Conservation (phyloP, 2,797 vertebrate species). For the Eidolon dupreanum region DNA sequence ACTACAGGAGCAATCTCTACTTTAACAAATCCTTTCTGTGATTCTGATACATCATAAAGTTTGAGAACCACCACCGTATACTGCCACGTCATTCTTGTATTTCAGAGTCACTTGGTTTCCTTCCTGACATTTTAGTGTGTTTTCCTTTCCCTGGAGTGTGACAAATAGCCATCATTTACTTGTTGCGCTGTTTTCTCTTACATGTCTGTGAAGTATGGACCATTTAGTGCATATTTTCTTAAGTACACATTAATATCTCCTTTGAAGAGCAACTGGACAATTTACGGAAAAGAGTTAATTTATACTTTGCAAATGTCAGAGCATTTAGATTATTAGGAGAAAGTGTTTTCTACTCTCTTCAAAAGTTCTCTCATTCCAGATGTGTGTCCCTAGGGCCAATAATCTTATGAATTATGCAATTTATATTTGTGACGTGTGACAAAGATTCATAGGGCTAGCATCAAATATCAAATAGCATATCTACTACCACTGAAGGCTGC, state of each 20-base stretch:
- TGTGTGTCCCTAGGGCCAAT: not conserved
- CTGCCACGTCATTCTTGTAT: not conserved
- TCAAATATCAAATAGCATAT: not conserved
- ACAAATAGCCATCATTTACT: not conserved
- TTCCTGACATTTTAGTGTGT: conserved; percentile 10
- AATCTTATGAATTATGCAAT: conserved; percentile 32
- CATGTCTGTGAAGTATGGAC: not conserved
- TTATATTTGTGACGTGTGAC: not conserved
- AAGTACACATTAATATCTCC: not conserved
- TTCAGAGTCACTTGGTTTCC: not conserved
- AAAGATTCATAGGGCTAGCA: conserved; percentile 8
- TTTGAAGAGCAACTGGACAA: not conserved
- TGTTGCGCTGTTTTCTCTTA: not conserved
- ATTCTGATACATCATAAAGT: not conserved
- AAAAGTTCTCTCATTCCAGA: not conserved
- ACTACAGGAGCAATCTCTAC: not conserved
- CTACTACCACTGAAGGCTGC: not conserved
- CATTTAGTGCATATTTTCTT: not conserved
- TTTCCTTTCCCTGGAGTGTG: not conserved
- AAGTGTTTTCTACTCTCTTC: conserved; percentile 23
- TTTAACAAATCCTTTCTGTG: not conserved
- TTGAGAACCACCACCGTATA: not conserved
- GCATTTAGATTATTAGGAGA: conserved; percentile 34
- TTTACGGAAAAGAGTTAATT: not conserved
- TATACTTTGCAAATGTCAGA: not conserved